Percentiles rank a stretch among this genome's conserved stretches.
phyloP scores from a whole-genome alignment of 2,113 vertebrate genomes.

The Apodemus speciosus region DNA sequence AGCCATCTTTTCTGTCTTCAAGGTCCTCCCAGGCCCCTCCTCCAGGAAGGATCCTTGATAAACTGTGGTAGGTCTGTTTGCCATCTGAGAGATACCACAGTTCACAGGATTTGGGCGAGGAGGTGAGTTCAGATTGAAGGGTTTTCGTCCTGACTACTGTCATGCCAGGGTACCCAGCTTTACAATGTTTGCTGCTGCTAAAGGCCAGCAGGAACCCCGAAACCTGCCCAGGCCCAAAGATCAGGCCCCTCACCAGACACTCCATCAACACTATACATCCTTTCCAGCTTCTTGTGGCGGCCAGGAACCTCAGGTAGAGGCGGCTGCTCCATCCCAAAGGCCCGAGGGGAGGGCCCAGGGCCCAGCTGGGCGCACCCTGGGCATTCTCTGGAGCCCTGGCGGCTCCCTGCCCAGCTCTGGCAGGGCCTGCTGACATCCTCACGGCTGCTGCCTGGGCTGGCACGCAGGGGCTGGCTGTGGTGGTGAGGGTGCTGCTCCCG shows the following conservation, averaged over 20 bases:
- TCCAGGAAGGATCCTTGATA: not conserved
- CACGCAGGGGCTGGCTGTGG: constrained; percentile 87
- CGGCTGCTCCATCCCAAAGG: constrained; percentile 91
- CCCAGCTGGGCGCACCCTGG: constrained; percentile 86
- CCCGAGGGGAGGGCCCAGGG: constrained; percentile 87
- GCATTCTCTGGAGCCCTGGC: constrained; percentile 90
- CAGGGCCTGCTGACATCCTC: constrained; percentile 87
- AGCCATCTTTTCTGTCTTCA: not conserved
- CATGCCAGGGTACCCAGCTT: not conserved
- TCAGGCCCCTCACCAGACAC: constrained; percentile 86
- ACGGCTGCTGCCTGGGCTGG: constrained; percentile 86
- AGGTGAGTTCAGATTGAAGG: not conserved
- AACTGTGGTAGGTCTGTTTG: not conserved
- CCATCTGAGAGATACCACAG: not conserved
- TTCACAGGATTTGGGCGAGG: fast-evolving
- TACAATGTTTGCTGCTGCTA: no score
- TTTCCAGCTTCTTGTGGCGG: constrained; percentile 93
- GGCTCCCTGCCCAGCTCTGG: constrained; percentile 87
- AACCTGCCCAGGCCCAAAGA: fast-evolving
- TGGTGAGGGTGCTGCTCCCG: constrained; percentile 83
- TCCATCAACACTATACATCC: constrained; percentile 95
- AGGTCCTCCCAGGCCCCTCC: not conserved
- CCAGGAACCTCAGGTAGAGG: constrained; percentile 82
- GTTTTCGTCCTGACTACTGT: not conserved
- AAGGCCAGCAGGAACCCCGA: not conserved